Evolutionary conservation across 2,113 vertebrate genomes (phyloP).

Genomic region (Rhabdornis inornatus): DNA sequence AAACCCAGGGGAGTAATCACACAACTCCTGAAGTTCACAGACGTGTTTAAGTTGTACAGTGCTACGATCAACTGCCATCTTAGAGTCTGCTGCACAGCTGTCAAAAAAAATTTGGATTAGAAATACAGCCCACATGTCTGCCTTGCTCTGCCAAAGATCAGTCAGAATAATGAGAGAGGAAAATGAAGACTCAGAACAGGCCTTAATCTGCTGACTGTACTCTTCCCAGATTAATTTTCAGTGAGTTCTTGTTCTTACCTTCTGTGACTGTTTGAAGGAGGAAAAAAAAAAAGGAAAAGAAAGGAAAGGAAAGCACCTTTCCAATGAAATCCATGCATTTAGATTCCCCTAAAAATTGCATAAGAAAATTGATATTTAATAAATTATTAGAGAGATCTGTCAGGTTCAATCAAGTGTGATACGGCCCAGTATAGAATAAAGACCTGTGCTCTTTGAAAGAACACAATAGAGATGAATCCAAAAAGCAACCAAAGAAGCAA

Average conservation of each 20-base stretch:
- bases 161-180: background rate
- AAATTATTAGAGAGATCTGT: background rate
- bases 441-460: background rate
- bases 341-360: background rate
- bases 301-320: background rate
- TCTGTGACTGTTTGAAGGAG: background rate
- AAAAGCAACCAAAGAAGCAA: background rate
- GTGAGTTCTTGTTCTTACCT: background rate
- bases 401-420: background rate
- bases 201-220: background rate
- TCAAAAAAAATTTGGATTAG: background rate
- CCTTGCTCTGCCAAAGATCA: background rate
- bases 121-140: background rate
- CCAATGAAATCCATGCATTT: background rate
- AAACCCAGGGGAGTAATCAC: background rate
- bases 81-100: background rate
- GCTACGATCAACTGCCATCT: background rate
- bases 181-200: background rate
- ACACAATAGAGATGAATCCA: background rate
- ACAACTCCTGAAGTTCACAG: background rate
- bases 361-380: background rate
- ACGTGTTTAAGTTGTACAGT: background rate
- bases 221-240: background rate
- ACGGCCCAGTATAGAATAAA: background rate
- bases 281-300: background rate